phyloP scores from a whole-genome alignment of 2,797 vertebrate species.

The Macroramphosus scolopax region DNA sequence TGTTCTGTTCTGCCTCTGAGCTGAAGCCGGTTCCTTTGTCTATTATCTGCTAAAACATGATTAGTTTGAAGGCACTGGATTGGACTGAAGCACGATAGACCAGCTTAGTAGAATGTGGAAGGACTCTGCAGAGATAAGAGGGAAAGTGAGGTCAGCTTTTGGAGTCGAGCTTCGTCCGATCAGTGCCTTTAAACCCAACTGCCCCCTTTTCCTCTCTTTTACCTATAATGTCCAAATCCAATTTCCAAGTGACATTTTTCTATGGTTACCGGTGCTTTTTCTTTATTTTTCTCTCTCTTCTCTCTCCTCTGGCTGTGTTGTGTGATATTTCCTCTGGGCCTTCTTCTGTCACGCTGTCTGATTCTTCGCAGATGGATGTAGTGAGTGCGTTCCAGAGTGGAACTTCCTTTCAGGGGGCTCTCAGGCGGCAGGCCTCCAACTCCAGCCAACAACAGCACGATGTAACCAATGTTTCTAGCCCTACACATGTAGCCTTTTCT shows the following conservation, averaged over 20 bases:
- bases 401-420: conserved; percentile 99
- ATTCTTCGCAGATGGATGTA: conserved; percentile 99
- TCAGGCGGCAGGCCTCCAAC: conserved; percentile 99
- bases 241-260: conserved; percentile 62
- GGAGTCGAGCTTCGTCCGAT: conserved; percentile 32
- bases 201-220: conserved; percentile 28
- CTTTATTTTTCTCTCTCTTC: conserved; percentile 71
- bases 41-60: conserved; percentile 41
- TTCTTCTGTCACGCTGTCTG: conserved; percentile 89
- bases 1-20: conserved; percentile 60
- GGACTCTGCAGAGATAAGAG: conserved; percentile 47
- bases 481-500: conserved; percentile 99
- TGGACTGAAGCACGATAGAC: conserved; percentile 26
- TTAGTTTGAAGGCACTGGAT: conserved; percentile 53
- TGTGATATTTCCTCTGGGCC: conserved; percentile 66
- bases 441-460: conserved; percentile 99
- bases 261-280: conserved; percentile 74
- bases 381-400: conserved; percentile 99
- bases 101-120: no score
- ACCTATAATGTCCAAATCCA: conserved; percentile 51
- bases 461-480: conserved; percentile 99
- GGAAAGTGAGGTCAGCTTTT: conserved; percentile 37
- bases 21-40: conserved; percentile 53
- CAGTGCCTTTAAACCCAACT: conserved; percentile 69
- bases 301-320: conserved; percentile 67